Base-by-base conservation (phyloP, 2,113 vertebrate genomes). In the Pygathrix nemaeus region DNA sequence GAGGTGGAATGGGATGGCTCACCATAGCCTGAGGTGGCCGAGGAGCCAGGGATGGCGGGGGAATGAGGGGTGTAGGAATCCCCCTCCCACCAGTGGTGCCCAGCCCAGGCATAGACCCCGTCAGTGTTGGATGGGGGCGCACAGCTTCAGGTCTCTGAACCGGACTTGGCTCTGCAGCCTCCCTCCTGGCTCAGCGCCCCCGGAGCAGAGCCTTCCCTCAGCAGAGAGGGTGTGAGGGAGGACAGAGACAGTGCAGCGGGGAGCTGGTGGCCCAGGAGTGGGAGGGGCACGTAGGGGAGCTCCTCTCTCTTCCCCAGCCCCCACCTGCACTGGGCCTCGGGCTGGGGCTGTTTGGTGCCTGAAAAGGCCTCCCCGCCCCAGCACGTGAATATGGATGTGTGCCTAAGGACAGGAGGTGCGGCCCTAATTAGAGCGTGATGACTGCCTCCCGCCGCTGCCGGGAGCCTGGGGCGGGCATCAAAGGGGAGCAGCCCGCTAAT, bases 301-400 rank as follows among this genome's bases (percentile, higher is more conserved):
- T 0, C 17, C 6, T 0, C 48, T 13, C 20, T 17, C n/a, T 8
- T 76, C 13, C 5, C 27, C 12, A 48, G 13, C 83, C 72, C 16
- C 16, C 40, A 2, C 35, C 40, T 21, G 16, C 38, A 4, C 3
- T 21, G 61, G 48, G 17, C 27, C 70, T 21, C 32, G 2, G 78
- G 43, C n/a, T 21, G 48, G 27, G 64, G 72, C 48, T 8, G 10
- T 1, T 20, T 30, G 7, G 9, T 90, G 43, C 68, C 25, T 0
- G 27, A 30, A 85, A 70, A 40, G 70, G 45, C 66, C 89, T 70
- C 48, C 8, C 55, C 0, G 48, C 68, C 55, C 50, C 76, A 18
- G 50, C 40, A 32, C 66, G 20, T 6, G 97, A 96, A 97, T 94
- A 97, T 95, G 95, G 97, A 97, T 97, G 84, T 94, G 80, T 45